Conservation (phyloP, 2,797 vertebrate species). For the Eremophila alpestris region DNA sequence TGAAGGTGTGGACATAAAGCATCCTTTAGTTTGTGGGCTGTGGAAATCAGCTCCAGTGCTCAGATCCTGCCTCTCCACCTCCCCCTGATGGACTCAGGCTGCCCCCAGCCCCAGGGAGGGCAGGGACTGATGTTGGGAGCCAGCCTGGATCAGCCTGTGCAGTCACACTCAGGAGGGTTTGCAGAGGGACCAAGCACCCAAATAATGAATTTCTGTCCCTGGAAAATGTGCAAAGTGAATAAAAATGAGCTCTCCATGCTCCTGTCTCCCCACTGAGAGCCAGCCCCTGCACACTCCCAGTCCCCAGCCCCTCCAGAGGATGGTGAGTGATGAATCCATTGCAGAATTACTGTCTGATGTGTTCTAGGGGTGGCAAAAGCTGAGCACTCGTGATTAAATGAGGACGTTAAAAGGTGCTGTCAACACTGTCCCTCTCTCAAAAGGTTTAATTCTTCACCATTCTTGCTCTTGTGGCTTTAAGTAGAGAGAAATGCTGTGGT, state of each 20-base stretch:
- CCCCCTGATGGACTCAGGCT: fast-evolving
- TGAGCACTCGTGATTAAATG: not conserved
- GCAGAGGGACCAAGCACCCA: not conserved
- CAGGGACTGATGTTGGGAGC: not conserved
- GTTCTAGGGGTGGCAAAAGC: not conserved
- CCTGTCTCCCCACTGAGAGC: not conserved
- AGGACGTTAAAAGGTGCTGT: conserved; percentile 9
- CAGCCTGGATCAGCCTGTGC: not conserved
- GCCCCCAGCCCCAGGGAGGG: not conserved
- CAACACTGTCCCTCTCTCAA: not conserved
- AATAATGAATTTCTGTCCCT: not conserved
- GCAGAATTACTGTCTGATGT: not conserved
- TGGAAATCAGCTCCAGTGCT: not conserved
- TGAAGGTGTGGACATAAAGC: not conserved
- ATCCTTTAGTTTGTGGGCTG: not conserved
- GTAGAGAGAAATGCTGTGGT: conserved; percentile 20
- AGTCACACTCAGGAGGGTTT: not conserved
- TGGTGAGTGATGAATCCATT: not conserved
- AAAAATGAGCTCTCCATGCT: too few species aligned
- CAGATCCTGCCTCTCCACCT: not conserved
- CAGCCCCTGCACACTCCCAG: not conserved
- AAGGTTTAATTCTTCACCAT: conserved; percentile 6
- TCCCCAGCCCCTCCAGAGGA: not conserved
- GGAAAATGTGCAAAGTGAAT: not conserved
- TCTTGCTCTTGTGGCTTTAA: conserved; percentile 24